phyloP scores from a whole-genome alignment of 2,113 vertebrate species.

The Pollimyrus isidori region DNA sequence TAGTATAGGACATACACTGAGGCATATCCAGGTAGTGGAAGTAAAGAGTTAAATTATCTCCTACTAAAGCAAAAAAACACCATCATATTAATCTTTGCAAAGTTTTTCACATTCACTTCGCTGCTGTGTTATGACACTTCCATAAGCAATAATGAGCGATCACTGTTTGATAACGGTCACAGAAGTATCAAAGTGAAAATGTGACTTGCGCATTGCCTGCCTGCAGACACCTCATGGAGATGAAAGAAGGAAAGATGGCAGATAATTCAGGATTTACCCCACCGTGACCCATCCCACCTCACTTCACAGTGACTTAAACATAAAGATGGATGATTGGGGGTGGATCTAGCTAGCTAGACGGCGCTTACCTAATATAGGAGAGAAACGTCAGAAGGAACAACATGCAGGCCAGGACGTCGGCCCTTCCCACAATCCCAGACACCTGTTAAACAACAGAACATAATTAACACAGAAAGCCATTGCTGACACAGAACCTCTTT shows the following conservation, averaged over 20 bases:
- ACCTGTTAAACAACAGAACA: constrained; percentile 60
- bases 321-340: not conserved
- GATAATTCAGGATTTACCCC: not conserved
- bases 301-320: not conserved
- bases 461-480: not conserved
- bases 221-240: not conserved
- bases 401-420: constrained; percentile 84
- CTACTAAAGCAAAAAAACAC: not conserved
- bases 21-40: not conserved
- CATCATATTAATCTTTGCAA: not conserved
- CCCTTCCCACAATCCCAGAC: constrained; percentile 92
- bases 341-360: not conserved
- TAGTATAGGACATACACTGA: not conserved
- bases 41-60: not conserved
- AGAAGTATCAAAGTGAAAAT: not conserved
- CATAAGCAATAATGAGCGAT: not conserved
- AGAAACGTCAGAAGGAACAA: constrained; percentile 91
- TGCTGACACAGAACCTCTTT: not conserved
- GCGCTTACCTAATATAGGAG: constrained; percentile 82
- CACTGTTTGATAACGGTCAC: not conserved
- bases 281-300: not conserved
- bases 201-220: not conserved
- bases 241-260: not conserved
- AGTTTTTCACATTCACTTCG: not conserved
- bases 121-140: not conserved